Evolutionary conservation across 1,140 invertebrate genomes (phyloP), one percentile per base, ranked within the genome.

Genomic region (Heliconius congener): DNA sequence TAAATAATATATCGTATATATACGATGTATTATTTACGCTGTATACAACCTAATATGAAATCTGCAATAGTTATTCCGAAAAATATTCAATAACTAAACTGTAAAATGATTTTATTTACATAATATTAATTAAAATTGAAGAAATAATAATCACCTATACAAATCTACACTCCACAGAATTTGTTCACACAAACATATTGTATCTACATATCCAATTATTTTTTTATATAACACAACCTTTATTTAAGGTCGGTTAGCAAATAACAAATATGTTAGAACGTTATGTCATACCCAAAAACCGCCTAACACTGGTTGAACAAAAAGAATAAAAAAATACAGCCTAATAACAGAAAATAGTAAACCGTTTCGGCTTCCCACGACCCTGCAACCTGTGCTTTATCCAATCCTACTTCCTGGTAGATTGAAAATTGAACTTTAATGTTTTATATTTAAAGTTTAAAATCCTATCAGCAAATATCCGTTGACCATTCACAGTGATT

Each of bases 361-460:
- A 91, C 89, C 87, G 83, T 77, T 80, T 86, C 83, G 80, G 83
- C 90, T 91, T 94, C 92, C 92, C 92, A 94, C 91, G 92, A 94
- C 92, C 92, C 89, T 87, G 86, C 85, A 89, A 81, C 83, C 90
- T 83, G 91, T 93, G 92, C 88, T 87, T 88, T 92, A 93, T 91
- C 88, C 91, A 92, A 92, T 88, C 83, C 87, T 86, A 94, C 90
- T 94, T 94, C 92, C 92, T 94, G 86, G 85, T 92, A 71, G 86
- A 84, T 52, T 73, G 75, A 13, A 89, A 82, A 82, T 78, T 34
- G 23, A 81, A 86, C 81, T 81, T 55, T 91, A 90, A 73, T 1
- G 0, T 8, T 11, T 60, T 5, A 6, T 0, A 0, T 18, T 74
- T 83, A 91, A 71, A 83, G 77, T 74, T 79, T 78, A 86, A 83